A percentile compares a stretch with the other conserved stretches of the same genome.
Evolutionary conservation across 2,113 vertebrate species (phyloP).

Genomic region (Haplochromis burtoni): DNA sequence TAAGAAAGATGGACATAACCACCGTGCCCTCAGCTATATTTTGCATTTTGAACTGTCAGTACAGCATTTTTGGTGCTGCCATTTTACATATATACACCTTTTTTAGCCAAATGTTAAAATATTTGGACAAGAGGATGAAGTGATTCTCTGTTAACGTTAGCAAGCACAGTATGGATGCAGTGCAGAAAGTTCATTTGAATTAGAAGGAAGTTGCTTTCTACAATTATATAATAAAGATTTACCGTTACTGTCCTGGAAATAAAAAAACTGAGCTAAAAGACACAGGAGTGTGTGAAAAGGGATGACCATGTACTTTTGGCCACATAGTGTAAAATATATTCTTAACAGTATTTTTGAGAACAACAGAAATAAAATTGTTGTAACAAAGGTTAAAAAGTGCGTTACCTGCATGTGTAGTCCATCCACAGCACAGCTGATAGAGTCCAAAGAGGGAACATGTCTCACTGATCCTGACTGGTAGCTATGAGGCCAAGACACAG

Average conservation of each 20-base stretch:
- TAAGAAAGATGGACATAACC: background rate
- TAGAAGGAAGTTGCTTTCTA: background rate
- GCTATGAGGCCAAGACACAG: background rate
- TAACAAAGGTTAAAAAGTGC: background rate
- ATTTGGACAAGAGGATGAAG: background rate
- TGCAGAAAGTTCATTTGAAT: background rate
- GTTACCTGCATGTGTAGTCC: conserved; percentile 71
- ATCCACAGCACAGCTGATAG: conserved; percentile 73
- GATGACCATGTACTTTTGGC: background rate
- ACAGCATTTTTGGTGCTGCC: background rate
- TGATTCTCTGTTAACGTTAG: background rate
- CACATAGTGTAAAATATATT: background rate
- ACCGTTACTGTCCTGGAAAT: background rate
- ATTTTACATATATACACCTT: background rate
- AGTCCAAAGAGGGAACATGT: conserved; percentile 76
- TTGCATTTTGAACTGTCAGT: background rate
- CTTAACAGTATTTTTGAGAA: background rate
- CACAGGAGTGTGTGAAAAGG: background rate
- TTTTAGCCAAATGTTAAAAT: background rate
- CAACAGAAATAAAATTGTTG: background rate
- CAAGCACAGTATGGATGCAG: background rate
- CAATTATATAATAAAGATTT: background rate
- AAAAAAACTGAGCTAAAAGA: background rate
- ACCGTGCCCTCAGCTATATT: background rate
- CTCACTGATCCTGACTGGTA: conserved; percentile 70